Evolutionary conservation across 1,140 invertebrate genomes (phyloP), one percentile per base, ranked within the genome.

Genomic region (Monochamus saltuarius): DNA sequence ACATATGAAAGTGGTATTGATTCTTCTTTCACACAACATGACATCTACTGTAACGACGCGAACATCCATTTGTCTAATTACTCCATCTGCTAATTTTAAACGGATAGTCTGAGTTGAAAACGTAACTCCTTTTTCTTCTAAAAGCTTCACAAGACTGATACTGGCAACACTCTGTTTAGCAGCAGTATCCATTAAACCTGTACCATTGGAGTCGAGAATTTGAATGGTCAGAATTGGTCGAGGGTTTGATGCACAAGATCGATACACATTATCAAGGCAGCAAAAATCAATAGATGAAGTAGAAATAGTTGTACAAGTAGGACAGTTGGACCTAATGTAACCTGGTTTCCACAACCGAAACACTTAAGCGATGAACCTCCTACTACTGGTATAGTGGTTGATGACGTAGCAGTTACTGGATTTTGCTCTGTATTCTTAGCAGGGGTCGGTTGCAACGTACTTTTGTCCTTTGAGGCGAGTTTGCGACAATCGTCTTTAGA

Each of bases 261-360:
- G 34, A 50, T 8, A 13, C 13, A 22, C 14, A 13, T 10, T 1
- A 29, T 22, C 7, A 37, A 0, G 7, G 7, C 10, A 11, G n/a
- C 3, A 16, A 1, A 14, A 46, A 10, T 46, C 47, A 11, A 13
- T 4, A 34, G 13, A n/a, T n/a, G n/a, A 34, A 13, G 9, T 13
- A 13, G 13, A 35, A 35, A 34, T 13, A n/a, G 19, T 29, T 3
- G 16, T 35, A 36, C 56, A 58, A 14, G 34, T 58, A 6, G 56
- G 56, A 37, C 56, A 58, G 10, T 38, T 58, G 11, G 22, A 4
- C 29, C 56, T n/a, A 49, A 58, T 11, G n/a, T 13, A n/a, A 49
- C 22, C 22, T 29, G 2, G 22, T 29, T 6, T 29, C 10, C 56
- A 37, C 43, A 58, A 4, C 45, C 56, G 11, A 29, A n/a, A 50